phyloP scores from a whole-genome alignment of 2,113 vertebrate species.

The Corythornis cristatus region DNA sequence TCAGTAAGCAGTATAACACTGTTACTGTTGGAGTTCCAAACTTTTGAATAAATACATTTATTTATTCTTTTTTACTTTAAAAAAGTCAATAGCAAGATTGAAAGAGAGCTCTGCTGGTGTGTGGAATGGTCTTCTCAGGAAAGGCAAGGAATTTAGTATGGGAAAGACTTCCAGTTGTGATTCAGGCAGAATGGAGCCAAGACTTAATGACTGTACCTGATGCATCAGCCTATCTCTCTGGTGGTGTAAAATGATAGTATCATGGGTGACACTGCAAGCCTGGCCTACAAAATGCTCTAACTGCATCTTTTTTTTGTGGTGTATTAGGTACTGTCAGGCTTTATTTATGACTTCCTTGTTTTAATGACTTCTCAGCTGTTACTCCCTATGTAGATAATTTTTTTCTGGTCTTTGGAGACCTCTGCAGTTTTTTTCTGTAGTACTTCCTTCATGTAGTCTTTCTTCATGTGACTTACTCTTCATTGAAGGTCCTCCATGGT shows the following conservation, averaged over 20 bases:
- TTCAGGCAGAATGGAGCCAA: neutral
- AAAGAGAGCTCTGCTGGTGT: neutral
- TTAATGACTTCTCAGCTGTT: neutral
- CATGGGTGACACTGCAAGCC: neutral
- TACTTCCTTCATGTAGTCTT: neutral
- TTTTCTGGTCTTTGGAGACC: neutral
- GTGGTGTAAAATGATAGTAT: neutral
- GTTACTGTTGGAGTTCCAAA: neutral
- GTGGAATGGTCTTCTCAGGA: neutral
- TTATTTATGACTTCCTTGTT: neutral
- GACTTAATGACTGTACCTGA: neutral
- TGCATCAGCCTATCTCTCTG: neutral
- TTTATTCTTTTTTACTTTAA: neutral
- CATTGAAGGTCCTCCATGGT: neutral
- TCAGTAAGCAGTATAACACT: neutral
- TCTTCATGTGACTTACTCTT: neutral
- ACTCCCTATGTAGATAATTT: neutral
- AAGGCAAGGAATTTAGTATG: neutral
- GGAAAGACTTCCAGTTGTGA: neutral
- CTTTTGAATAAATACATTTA: neutral
- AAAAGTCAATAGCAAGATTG: neutral
- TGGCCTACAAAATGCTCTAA: neutral
- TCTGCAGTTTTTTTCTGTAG: neutral
- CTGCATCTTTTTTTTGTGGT: neutral
- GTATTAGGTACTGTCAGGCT: neutral